phyloP scores from a whole-genome alignment of 2,888 invertebrate species.

The Crepidodera aurea region DNA sequence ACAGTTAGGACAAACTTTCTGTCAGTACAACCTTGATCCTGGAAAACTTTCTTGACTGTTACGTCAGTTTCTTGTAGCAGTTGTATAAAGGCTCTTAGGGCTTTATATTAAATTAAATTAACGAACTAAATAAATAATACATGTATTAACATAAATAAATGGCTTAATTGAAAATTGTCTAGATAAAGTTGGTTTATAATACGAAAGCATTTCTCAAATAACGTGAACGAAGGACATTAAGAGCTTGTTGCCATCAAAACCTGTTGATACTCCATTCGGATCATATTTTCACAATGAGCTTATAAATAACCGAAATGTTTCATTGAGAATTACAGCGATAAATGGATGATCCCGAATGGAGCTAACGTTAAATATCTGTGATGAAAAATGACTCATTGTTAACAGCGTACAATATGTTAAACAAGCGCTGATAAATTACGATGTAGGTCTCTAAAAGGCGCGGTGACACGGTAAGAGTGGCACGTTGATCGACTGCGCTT shows the following conservation, averaged over 20 bases:
- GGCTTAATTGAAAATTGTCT: too few relatives aligned
- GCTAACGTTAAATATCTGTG: slow-evolving; percentile 53
- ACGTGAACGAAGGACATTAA: not conserved
- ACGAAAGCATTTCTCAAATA: not conserved
- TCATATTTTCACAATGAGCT: not conserved
- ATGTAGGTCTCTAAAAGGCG: slow-evolving; percentile 56
- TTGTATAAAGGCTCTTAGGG: too few relatives aligned
- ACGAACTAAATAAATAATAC: too few relatives aligned
- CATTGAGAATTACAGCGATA: not conserved
- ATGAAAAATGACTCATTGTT: slow-evolving; percentile 58
- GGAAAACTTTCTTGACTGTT: too few relatives aligned
- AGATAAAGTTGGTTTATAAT: too few relatives aligned
- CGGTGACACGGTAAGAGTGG: too few relatives aligned
- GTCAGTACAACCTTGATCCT: too few relatives aligned
- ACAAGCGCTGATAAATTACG: slow-evolving; percentile 61
- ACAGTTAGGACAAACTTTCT: too few relatives aligned
- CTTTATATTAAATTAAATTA: too few relatives aligned
- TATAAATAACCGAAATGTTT: not conserved
- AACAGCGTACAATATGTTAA: slow-evolving; percentile 64
- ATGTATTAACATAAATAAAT: too few relatives aligned
- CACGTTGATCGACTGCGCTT: too few relatives aligned
- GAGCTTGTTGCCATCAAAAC: slow-evolving; percentile 11
- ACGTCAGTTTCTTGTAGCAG: too few relatives aligned
- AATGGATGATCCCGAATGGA: slow-evolving; percentile 25
- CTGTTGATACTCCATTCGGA: slow-evolving; percentile 5